phyloP scores from a whole-genome alignment of 2,797 vertebrate species.

The Sylvia borin region DNA sequence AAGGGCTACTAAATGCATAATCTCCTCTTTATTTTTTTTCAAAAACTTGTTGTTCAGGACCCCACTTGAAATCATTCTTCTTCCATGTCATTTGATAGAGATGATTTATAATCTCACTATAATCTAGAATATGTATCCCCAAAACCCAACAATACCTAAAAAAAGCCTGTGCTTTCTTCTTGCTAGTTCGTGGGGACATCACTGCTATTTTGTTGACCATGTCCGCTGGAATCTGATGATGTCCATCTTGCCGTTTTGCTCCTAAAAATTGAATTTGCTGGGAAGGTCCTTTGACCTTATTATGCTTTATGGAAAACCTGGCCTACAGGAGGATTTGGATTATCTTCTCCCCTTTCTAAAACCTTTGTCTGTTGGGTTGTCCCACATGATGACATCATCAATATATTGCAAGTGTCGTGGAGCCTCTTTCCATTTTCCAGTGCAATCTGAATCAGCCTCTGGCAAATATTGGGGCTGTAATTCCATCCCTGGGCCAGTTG shows the following conservation, averaged over 20 bases:
- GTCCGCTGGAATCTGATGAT: background rate
- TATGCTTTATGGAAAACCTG: background rate
- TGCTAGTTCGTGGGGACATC: background rate
- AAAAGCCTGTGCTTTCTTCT: background rate
- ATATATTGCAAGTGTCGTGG: background rate
- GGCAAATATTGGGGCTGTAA: background rate
- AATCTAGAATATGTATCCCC: background rate
- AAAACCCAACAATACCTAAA: background rate
- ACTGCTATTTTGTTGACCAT: background rate
- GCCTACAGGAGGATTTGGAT: background rate
- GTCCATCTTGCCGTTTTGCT: background rate
- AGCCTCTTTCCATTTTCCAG: background rate
- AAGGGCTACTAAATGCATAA: background rate
- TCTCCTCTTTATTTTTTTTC: background rate
- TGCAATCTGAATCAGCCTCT: background rate
- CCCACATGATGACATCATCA: background rate
- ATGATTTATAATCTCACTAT: rapidly evolving
- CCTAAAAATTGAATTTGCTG: background rate
- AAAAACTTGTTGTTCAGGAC: background rate
- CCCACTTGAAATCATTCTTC: background rate
- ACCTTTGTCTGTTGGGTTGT: background rate
- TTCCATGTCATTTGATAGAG: background rate
- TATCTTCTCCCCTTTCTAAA: background rate
- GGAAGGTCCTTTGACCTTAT: background rate
- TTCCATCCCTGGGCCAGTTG: background rate